Conservation (phyloP, 2,113 vertebrate species). For the Gymnarchus niloticus region DNA sequence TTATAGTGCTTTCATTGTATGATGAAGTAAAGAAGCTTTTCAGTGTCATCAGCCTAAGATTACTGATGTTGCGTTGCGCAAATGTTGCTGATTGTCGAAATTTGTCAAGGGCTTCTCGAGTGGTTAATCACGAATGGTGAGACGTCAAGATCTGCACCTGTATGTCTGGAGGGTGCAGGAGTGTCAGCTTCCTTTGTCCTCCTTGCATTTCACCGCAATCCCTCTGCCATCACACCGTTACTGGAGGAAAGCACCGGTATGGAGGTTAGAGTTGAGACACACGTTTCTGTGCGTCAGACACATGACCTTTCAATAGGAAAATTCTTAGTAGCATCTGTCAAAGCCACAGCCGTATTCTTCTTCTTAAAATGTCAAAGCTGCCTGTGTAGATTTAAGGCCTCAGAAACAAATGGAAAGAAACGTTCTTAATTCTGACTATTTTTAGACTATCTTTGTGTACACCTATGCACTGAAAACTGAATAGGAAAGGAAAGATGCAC, state of each 20-base stretch:
- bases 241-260: constrained; percentile 41
- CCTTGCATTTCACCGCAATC: constrained; percentile 50
- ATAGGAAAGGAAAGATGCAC: neutral
- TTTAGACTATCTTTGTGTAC: neutral
- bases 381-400: neutral
- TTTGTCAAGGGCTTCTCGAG: constrained; percentile 49
- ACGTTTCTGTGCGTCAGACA: constrained; percentile 36
- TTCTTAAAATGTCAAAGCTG: neutral
- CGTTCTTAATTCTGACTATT: neutral
- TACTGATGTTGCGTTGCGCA: constrained; percentile 47
- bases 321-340: constrained; percentile 35
- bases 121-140: constrained; percentile 62
- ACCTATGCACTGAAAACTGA: neutral
- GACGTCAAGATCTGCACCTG: constrained; percentile 70
- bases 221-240: constrained; percentile 68
- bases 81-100: constrained; percentile 46
- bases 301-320: constrained; percentile 27
- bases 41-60: constrained; percentile 32
- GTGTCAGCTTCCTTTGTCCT: constrained; percentile 52
- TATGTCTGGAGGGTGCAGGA: constrained; percentile 61
- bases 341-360: neutral
- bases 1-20: constrained; percentile 14
- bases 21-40: constrained; percentile 34
- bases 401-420: neutral
- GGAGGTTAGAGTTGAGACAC: constrained; percentile 38